Conservation (phyloP, 2,797 vertebrate genomes). For the Mionectes olivaceus region DNA sequence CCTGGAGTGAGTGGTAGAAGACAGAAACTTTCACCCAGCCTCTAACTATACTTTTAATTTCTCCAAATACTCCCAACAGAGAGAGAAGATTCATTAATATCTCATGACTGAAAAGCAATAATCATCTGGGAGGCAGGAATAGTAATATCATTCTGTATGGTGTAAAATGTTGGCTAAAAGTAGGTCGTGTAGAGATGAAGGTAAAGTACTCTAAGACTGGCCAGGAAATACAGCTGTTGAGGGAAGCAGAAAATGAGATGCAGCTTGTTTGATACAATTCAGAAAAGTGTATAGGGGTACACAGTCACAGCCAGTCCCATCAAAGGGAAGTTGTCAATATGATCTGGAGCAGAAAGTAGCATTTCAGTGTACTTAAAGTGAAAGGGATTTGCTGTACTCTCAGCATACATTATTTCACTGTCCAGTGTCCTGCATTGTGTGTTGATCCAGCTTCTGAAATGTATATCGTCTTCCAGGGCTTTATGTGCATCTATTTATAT, state of each 20-base stretch:
- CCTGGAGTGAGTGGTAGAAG: background rate
- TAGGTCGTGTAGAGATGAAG: background rate
- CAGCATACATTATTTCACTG: background rate
- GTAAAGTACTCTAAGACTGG: background rate
- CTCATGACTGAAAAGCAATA: background rate
- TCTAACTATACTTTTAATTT: background rate
- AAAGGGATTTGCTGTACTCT: background rate
- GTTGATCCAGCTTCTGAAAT: background rate
- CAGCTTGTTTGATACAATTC: background rate
- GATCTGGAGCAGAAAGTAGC: background rate
- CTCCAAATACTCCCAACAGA: background rate
- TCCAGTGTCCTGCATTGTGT: background rate
- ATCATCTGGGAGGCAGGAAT: background rate
- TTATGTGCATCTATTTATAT: background rate
- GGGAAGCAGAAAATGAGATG: background rate
- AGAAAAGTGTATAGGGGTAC: background rate
- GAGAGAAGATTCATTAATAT: background rate
- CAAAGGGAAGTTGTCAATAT: background rate
- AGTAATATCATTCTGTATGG: background rate
- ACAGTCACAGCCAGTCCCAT: background rate
- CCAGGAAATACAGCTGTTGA: background rate
- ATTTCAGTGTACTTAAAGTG: background rate
- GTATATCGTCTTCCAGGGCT: background rate
- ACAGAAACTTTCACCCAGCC: background rate
- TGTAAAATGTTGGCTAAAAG: background rate